Percentiles rank a stretch among this genome's conserved stretches.
Conservation (phyloP, 2,113 vertebrate species). For the Brienomyrus longianalis region DNA sequence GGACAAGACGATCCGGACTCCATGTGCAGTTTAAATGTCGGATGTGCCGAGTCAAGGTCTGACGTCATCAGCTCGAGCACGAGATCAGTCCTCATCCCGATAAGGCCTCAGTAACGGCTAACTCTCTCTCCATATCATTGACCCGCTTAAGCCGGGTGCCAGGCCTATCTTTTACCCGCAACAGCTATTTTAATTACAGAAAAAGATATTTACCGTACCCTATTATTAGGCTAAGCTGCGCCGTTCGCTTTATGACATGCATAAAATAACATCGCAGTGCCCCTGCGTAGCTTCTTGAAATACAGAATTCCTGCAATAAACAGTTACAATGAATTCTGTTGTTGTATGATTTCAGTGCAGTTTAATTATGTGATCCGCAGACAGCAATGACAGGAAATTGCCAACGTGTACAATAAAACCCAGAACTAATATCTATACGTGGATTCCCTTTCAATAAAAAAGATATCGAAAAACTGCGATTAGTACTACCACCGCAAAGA, state of each 20-base stretch:
- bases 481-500: not conserved
- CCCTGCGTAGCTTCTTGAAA: not conserved
- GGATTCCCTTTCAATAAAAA: conserved; percentile 5
- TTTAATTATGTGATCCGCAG: not conserved
- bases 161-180: not conserved
- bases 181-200: not conserved
- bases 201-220: not conserved
- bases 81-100: not conserved
- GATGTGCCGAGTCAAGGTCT: not conserved
- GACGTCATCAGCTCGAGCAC: not conserved
- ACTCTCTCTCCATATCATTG: not conserved
- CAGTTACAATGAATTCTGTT: not conserved
- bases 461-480: not conserved
- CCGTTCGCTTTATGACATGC: not conserved
- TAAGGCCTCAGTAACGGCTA: not conserved
- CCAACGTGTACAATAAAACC: conserved; percentile 11
- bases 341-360: not conserved
- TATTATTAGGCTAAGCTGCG: not conserved
- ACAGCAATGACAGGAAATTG: not conserved
- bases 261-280: not conserved
- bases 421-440: not conserved
- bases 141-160: not conserved
- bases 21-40: not conserved
- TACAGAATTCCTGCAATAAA: not conserved
- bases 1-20: not conserved